Percentiles rank a stretch among this genome's conserved stretches.
Evolutionary conservation across 2,888 invertebrate species (phyloP).

Genomic region (Melipona beecheii): DNA sequence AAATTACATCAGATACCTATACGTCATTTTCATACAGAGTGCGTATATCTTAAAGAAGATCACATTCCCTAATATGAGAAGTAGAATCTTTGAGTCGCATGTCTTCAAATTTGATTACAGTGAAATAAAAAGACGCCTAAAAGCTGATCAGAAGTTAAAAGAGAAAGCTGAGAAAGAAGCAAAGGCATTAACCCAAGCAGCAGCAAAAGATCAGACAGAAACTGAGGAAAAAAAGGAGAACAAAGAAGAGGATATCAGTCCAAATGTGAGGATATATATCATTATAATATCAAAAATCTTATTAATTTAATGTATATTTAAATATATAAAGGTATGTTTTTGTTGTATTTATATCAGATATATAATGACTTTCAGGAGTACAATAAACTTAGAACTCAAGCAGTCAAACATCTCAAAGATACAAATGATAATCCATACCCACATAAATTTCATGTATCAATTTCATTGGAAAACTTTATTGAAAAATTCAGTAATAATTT

Average conservation of each 20-base stretch:
- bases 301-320: background rate
- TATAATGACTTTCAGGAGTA: constrained; percentile 87
- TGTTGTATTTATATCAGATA: background rate
- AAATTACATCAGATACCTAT: constrained; percentile 74
- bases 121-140: constrained; percentile 96
- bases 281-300: background rate
- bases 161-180: constrained; percentile 93
- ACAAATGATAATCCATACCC: constrained; percentile 95
- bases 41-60: constrained; percentile 68
- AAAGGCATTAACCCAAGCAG: constrained; percentile 83
- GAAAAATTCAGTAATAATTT: constrained; percentile 89
- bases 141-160: constrained; percentile 96
- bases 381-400: constrained; percentile 92
- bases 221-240: constrained; percentile 51
- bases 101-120: constrained; percentile 84
- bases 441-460: constrained; percentile 97
- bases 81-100: background rate
- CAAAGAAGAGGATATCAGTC: constrained; percentile 93
- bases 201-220: constrained; percentile 76
- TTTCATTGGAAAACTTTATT: constrained; percentile 94
- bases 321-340: background rate
- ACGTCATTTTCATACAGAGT: constrained; percentile 72
- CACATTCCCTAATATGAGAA: background rate
- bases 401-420: constrained; percentile 92
- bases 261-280: constrained; percentile 87